These are phyloP conservation scores for Rhinolophus ferrumequinum DNA, from an alignment of 2,113 vertebrate species.

Conservation along the genomic window DNA sequence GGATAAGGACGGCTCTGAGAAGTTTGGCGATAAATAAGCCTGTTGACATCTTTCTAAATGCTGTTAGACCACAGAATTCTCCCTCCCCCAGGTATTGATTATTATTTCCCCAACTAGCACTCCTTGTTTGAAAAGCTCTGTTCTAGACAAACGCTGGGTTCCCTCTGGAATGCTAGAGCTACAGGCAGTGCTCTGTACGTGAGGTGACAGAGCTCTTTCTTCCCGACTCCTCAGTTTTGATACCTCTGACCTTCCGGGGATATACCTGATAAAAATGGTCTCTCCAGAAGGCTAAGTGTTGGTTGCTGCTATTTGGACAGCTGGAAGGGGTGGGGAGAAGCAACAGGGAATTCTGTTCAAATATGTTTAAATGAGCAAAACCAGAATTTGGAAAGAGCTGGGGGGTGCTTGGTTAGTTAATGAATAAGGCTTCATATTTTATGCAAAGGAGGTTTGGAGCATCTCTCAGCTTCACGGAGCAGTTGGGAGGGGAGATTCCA, in stretches of 20 bases:
- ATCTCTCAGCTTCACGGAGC: background rate
- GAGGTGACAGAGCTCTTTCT: background rate
- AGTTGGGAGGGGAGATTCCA: background rate
- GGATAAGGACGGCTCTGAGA: background rate
- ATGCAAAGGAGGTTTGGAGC: background rate
- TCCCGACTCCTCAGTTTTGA: background rate
- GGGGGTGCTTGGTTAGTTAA: background rate
- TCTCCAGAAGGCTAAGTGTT: background rate
- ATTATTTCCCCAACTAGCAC: background rate
- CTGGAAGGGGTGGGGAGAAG: background rate
- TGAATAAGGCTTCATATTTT: background rate
- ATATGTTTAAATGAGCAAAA: background rate
- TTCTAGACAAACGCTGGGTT: background rate
- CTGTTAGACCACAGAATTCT: background rate
- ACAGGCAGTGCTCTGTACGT: background rate
- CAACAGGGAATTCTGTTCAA: background rate
- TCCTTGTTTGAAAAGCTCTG: background rate
- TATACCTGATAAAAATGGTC: background rate
- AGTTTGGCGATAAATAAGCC: background rate
- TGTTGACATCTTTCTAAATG: slow-evolving; percentile 28
- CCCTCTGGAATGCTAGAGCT: background rate
- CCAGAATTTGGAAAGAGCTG: background rate
- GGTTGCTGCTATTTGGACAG: background rate
- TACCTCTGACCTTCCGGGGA: background rate
- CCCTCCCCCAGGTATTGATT: background rate